These are phyloP conservation scores for Arizona elegans DNA, from an alignment of 2,113 vertebrate species.

Conservation along the genomic window DNA sequence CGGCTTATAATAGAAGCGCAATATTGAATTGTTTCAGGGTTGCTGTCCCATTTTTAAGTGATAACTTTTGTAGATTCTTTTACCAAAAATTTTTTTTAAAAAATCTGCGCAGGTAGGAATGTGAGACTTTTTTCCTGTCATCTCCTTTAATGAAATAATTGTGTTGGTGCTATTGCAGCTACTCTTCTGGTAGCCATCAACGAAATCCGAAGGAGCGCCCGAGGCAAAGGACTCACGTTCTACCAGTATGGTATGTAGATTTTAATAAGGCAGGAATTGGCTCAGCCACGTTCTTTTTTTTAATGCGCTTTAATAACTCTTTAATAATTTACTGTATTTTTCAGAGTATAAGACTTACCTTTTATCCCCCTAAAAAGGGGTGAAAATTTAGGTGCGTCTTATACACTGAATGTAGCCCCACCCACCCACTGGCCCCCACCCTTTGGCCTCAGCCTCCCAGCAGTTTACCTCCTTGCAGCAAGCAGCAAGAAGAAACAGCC, in stretches of 20 bases:
- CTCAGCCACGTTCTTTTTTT: neutral
- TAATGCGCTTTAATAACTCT: too few relatives aligned
- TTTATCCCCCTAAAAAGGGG: too few relatives aligned
- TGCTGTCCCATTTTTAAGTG: neutral
- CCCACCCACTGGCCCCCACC: too few relatives aligned
- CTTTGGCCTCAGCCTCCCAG: too few relatives aligned
- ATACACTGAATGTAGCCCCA: too few relatives aligned
- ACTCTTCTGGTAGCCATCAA: slow-evolving; percentile 94
- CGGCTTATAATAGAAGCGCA: too few relatives aligned
- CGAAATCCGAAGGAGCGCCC: slow-evolving; percentile 90
- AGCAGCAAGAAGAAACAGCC: too few relatives aligned
- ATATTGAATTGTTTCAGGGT: neutral
- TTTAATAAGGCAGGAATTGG: slow-evolving; percentile 23
- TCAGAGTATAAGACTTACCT: too few relatives aligned
- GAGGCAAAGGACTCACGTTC: slow-evolving; percentile 81
- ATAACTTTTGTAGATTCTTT: neutral
- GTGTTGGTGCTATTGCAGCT: slow-evolving; percentile 74
- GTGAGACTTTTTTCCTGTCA: neutral
- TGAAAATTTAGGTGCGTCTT: too few relatives aligned
- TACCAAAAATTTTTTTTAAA: too few relatives aligned
- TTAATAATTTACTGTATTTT: too few relatives aligned
- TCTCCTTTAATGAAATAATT: neutral
- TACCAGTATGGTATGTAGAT: slow-evolving; percentile 89
- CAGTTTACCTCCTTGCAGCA: too few relatives aligned
- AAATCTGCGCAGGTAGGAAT: neutral